These are phyloP conservation scores for Thunnus albacares DNA, from an alignment of 2,797 vertebrate genomes.

Conservation along the genomic window DNA sequence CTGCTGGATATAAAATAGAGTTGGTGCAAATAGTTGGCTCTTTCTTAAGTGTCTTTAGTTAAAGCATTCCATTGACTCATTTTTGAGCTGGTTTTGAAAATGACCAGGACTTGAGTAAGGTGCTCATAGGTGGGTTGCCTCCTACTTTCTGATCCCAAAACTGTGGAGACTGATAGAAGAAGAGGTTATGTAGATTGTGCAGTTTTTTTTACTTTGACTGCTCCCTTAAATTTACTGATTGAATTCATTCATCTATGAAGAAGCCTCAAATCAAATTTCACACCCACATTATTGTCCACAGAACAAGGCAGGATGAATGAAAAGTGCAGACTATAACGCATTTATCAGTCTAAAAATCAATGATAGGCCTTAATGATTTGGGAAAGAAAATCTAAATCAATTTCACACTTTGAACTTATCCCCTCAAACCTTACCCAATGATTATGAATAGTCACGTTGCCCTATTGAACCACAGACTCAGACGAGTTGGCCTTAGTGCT, in stretches of 20 bases:
- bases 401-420: conserved; percentile 15
- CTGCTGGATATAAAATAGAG: no score
- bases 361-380: conserved; percentile 1
- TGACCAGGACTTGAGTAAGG: not conserved
- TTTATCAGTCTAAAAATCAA: conserved; percentile 34
- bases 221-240: not conserved
- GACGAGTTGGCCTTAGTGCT: not conserved
- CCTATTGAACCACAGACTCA: conserved; percentile 1
- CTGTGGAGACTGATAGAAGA: not conserved
- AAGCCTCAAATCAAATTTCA: conserved; percentile 15
- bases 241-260: conserved; percentile 3
- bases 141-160: not conserved
- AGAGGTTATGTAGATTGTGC: not conserved
- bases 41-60: no score
- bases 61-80: no score
- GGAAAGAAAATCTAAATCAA: not conserved
- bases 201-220: not conserved
- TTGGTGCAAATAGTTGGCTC: no score
- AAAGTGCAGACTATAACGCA: conserved; percentile 1
- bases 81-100: no score
- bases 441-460: not conserved
- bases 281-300: not conserved
- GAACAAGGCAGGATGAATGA: not conserved
- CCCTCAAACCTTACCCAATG: not conserved
- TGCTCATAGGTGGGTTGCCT: not conserved